Evolutionary conservation across 2,797 vertebrate genomes (phyloP).

Genomic region (Liasis olivaceus): DNA sequence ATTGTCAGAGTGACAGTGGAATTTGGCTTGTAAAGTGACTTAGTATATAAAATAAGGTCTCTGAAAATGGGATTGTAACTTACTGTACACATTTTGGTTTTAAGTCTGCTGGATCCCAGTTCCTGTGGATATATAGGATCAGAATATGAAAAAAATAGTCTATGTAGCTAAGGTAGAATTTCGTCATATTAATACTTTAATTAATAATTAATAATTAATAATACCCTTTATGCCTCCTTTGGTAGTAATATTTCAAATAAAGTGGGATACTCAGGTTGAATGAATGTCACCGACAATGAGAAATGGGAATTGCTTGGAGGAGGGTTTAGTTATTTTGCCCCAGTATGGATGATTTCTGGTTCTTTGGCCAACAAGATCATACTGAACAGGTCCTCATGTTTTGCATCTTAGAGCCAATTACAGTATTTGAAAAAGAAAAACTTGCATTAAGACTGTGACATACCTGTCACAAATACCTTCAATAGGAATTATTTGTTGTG

Average conservation of each 20-base stretch:
- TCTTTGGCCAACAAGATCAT: not conserved
- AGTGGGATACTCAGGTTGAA: not conserved
- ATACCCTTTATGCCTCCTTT: not conserved
- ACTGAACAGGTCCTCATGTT: not conserved
- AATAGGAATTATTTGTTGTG: no score
- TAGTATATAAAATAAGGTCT: not conserved
- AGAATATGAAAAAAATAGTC: not conserved
- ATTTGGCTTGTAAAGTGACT: not conserved
- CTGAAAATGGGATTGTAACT: not conserved
- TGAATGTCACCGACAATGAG: not conserved
- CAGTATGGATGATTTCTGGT: not conserved
- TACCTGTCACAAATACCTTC: not conserved
- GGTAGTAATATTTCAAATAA: not conserved
- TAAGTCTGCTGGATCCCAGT: not conserved
- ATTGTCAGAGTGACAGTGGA: not conserved
- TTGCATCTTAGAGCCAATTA: not conserved
- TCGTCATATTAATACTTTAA: rapidly evolving
- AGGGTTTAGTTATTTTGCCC: not conserved
- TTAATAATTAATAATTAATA: no score
- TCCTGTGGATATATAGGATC: not conserved
- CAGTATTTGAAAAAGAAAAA: not conserved
- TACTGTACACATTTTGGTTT: not conserved
- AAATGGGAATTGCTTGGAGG: not conserved
- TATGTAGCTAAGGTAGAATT: not conserved
- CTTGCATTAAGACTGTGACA: not conserved